Evolutionary conservation across 2,888 invertebrate species (phyloP).

Genomic region (Drosophila falleni): DNA sequence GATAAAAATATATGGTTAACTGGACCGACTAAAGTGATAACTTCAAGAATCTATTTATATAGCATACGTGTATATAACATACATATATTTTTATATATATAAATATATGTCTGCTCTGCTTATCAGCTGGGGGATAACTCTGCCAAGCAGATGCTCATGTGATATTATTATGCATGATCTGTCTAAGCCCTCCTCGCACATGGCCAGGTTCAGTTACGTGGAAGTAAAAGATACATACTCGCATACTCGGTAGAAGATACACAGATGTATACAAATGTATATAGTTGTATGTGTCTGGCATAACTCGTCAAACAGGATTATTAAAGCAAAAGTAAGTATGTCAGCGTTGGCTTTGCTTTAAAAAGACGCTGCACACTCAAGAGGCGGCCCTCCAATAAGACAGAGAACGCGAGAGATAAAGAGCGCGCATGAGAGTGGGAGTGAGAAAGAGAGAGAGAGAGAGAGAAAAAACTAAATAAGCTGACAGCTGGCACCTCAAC

Average conservation of each 20-base stretch:
- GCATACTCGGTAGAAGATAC: background rate
- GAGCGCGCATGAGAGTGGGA: background rate
- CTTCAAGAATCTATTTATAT: conserved; percentile 1
- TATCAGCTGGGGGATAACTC: conserved; percentile 19
- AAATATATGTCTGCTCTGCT: background rate
- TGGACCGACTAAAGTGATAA: conserved; percentile 12
- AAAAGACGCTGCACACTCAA: conserved; percentile 42
- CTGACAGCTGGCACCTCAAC: conserved; percentile 68
- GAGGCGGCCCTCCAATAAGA: conserved; percentile 45
- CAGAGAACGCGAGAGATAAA: background rate
- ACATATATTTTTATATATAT: conserved; percentile 5
- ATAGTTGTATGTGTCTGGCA: conserved; percentile 41
- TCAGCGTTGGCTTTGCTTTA: conserved; percentile 66
- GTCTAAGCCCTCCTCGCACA: conserved; percentile 43
- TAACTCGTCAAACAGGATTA: conserved; percentile 83
- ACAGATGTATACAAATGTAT: background rate
- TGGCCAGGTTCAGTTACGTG: conserved; percentile 66
- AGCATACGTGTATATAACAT: background rate
- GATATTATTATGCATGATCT: conserved; percentile 23
- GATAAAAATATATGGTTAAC: conserved; percentile 7
- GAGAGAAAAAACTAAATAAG: conserved; percentile 30
- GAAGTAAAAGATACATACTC: conserved; percentile 61
- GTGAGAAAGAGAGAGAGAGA: background rate
- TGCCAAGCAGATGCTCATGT: conserved; percentile 24
- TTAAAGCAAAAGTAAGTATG: conserved; percentile 78